Evolutionary conservation across 2,888 invertebrate species (phyloP), one percentile per base, ranked within the genome.

Genomic region (Melieria omissa): DNA sequence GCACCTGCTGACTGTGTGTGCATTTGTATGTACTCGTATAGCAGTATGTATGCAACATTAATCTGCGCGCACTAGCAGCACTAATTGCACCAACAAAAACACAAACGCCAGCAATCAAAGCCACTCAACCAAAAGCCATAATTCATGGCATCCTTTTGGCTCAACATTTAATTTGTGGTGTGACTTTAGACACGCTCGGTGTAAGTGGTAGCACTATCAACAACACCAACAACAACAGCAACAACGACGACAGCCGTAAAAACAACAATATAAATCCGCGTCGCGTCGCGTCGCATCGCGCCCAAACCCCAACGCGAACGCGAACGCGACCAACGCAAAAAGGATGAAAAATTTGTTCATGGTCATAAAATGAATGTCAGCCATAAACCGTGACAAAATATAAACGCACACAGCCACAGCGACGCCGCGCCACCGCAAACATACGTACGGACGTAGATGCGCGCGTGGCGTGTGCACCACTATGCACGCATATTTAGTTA

Each of bases 291-390:
- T 16, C 16, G 16, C 16, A 2, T 29, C 29, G 29, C 29, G 29
- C 61, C 44, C 61, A 61, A 61, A 61, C 45, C 5, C 29, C 29
- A 29, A 29, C 29, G 29, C 29, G 29, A 29, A 16, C 16, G 16
- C 16, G 16, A 16, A 29, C 29, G 29, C 29, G 29, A 61, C 44
- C 61, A 42, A 45, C 29, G 1, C 52, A 52, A 12, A 52, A 52
- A 52, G 10, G 12, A 52, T 14, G 52, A 52, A 61, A 61, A 29
- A 29, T 29, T 61, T 61, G 41, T 61, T 61, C 61, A 61, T 42
- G 61, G 80, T 78, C 79, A 80, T 81, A 81, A 81, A 81, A 81
- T 81, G 80, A 81, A 82, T 81, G 81, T 82, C 81, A 79, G 74
- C 77, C 82, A 77, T 79, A 80, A 80, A 81, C 82, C 81, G 77